Conservation (phyloP, 1,140 invertebrate genomes). For the Diploscapter pachys region DNA sequence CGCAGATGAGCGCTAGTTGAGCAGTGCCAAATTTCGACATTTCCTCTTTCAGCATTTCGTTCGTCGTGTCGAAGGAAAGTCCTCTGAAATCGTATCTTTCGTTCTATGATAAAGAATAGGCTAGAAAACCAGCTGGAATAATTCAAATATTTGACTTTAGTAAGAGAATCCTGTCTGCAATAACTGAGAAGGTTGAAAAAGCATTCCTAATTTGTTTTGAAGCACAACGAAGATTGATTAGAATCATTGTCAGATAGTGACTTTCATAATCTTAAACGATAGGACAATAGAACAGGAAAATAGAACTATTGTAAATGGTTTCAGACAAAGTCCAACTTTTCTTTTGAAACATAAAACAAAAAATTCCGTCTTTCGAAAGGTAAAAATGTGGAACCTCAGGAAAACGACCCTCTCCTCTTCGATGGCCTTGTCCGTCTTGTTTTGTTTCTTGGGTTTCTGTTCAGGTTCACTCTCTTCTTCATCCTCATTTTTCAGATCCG, state of each 20-base stretch:
- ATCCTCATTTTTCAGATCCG: slow-evolving; percentile 8
- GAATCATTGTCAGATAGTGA: too few relatives aligned
- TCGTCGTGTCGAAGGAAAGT: slow-evolving; percentile 21
- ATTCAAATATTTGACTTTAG: too few relatives aligned
- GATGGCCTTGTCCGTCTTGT: slow-evolving; percentile 17
- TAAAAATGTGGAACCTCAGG: slow-evolving; percentile 12
- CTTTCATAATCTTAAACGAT: too few relatives aligned
- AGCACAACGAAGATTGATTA: too few relatives aligned
- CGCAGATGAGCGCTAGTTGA: slow-evolving; percentile 29
- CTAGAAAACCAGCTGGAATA: too few relatives aligned
- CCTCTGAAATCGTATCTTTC: slow-evolving; percentile 7
- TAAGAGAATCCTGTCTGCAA: too few relatives aligned
- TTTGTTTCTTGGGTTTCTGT: slow-evolving; percentile 15
- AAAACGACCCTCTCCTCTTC: slow-evolving; percentile 26
- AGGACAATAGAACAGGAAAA: too few relatives aligned
- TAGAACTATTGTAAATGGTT: too few relatives aligned
- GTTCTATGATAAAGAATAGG: neutral
- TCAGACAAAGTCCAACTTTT: neutral
- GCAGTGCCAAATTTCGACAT: slow-evolving; percentile 22
- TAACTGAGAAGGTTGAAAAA: too few relatives aligned
- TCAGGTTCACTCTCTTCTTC: slow-evolving; percentile 14
- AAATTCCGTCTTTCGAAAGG: neutral
- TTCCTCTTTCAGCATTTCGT: slow-evolving; percentile 26
- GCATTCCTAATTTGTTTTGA: too few relatives aligned
- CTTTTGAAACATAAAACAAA: neutral